Conservation (phyloP, 1,140 invertebrate genomes). For the Zaprionus lachaisei region DNA sequence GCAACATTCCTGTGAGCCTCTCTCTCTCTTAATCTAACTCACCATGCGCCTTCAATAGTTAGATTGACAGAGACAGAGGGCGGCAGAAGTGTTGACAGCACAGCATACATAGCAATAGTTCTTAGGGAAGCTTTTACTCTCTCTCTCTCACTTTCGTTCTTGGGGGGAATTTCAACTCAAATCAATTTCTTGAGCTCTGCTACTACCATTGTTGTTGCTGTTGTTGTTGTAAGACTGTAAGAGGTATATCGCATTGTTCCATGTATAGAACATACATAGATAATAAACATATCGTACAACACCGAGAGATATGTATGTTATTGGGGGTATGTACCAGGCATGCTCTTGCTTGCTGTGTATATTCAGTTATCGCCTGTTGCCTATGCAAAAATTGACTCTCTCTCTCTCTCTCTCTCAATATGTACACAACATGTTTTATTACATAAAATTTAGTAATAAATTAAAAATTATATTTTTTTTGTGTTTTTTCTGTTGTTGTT, state of each 20-base stretch:
- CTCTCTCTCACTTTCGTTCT: too few species aligned
- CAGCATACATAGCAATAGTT: too few species aligned
- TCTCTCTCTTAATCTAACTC: too few species aligned
- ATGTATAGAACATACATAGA: neutral
- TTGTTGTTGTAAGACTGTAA: conserved; percentile 10
- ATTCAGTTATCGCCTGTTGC: conserved; percentile 15
- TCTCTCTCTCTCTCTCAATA: neutral
- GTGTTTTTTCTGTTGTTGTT: conserved; percentile 4
- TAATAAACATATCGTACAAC: conserved; percentile 12
- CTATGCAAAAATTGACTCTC: conserved; percentile 17
- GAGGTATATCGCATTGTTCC: conserved; percentile 40
- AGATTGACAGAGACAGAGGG: too few species aligned
- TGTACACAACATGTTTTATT: conserved; percentile 38
- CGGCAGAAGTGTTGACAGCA: too few species aligned
- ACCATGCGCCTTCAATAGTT: too few species aligned
- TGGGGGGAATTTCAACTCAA: neutral
- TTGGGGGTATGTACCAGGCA: neutral
- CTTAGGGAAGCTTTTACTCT: too few species aligned
- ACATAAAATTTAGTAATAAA: conserved; percentile 45
- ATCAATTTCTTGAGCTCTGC: neutral
- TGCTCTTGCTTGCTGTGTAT: conserved; percentile 18
- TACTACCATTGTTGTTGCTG: neutral
- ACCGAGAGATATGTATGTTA: neutral
- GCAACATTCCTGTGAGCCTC: too few species aligned
- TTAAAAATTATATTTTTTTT: conserved; percentile 29